phyloP scores from a whole-genome alignment of 2,888 invertebrate species.

The Tipula helvola region DNA sequence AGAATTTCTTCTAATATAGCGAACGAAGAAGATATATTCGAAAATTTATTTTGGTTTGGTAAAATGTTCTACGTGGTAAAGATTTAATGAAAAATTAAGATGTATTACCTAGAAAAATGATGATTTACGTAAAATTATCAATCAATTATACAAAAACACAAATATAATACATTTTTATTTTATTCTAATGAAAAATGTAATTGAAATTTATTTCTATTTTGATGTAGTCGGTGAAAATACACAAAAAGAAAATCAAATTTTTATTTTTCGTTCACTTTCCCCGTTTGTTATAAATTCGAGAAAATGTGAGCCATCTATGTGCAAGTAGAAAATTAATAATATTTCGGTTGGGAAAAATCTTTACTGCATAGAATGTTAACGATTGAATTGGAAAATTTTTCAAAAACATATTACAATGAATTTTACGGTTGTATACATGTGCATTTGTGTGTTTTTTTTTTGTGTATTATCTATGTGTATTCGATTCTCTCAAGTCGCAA shows the following conservation, averaged over 20 bases:
- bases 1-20: no score
- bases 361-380: background rate
- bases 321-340: background rate
- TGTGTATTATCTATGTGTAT: background rate
- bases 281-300: background rate
- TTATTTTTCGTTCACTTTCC: background rate
- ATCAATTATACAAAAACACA: no score
- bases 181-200: no score
- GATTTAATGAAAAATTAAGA: background rate
- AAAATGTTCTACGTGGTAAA: background rate
- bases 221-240: no score
- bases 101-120: background rate
- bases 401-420: background rate
- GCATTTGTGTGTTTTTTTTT: background rate
- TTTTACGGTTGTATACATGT: background rate
- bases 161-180: no score
- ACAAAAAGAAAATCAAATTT: background rate
- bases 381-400: background rate
- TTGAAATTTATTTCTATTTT: no score
- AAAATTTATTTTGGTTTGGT: background rate
- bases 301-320: background rate
- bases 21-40: background rate
- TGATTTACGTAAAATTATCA: background rate
- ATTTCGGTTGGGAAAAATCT: background rate
- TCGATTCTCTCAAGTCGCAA: background rate